Evolutionary conservation across 2,797 vertebrate genomes (phyloP).

Genomic region (Ptychobarbus kaznakovi): DNA sequence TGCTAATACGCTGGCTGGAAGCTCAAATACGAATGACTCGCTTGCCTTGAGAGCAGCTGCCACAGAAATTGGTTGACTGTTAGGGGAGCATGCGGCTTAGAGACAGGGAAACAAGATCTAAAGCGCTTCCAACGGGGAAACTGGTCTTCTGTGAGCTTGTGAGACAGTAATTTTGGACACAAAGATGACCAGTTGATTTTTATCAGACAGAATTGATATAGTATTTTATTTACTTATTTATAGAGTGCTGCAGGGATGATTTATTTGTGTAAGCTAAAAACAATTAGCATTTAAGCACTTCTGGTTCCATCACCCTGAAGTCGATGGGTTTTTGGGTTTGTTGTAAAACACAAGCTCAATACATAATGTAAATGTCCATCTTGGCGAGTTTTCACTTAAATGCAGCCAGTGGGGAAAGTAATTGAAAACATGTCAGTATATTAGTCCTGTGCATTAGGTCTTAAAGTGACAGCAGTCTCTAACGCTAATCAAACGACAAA

Average conservation of each 20-base stretch:
- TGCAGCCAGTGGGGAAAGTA: not conserved
- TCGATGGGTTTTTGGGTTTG: not conserved
- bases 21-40: conserved; percentile 61
- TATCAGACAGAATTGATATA: not conserved
- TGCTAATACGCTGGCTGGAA: conserved; percentile 71
- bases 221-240: not conserved
- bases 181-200: not conserved
- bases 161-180: not conserved
- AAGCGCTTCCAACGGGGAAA: conserved; percentile 44
- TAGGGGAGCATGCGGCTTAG: conserved; percentile 43
- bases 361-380: not conserved
- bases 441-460: not conserved
- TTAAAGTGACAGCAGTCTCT: not conserved
- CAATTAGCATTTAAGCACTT: not conserved
- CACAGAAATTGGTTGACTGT: conserved; percentile 62
- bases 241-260: not conserved
- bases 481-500: too few species aligned
- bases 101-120: conserved; percentile 55
- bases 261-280: not conserved
- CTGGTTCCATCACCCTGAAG: not conserved
- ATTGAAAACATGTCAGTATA: not conserved
- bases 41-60: conserved; percentile 68
- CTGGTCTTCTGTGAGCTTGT: not conserved
- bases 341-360: not conserved
- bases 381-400: not conserved